A percentile compares a stretch with the other conserved stretches of the same genome.
Evolutionary conservation across 2,113 vertebrate genomes (phyloP).

Genomic region (Lycaon pictus): DNA sequence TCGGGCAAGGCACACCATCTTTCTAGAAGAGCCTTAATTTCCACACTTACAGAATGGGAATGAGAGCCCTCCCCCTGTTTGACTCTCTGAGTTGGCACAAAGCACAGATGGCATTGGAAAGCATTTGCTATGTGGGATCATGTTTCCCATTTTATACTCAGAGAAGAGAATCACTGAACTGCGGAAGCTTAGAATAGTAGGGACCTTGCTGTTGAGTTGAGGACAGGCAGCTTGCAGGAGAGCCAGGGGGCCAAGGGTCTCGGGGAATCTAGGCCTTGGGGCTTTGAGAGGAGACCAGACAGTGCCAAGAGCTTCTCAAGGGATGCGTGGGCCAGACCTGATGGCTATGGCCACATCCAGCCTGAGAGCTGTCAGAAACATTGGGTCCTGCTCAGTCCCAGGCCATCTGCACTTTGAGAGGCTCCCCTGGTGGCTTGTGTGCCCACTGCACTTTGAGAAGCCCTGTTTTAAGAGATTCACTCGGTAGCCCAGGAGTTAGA

Average conservation of each 20-base stretch:
- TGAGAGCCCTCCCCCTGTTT: background rate
- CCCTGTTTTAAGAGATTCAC: background rate
- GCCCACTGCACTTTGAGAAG: background rate
- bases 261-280: background rate
- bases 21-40: background rate
- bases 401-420: accelerated
- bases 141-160: accelerated
- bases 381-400: background rate
- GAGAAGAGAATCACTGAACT: background rate
- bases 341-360: background rate
- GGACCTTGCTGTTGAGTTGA: background rate
- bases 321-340: background rate
- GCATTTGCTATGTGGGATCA: background rate
- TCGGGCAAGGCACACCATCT: background rate
- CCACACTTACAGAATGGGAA: background rate
- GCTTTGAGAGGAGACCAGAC: background rate
- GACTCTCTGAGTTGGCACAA: too few relatives aligned
- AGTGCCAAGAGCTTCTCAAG: background rate
- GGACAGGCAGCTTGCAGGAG: background rate
- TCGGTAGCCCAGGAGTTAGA: background rate
- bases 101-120: accelerated
- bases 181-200: too few relatives aligned
- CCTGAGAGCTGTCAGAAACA: background rate
- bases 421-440: background rate
- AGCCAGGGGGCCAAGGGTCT: background rate